Evolutionary conservation across 2,113 vertebrate species (phyloP), one percentile per base, ranked within the genome.

Genomic region (Sceloporus tristichus): DNA sequence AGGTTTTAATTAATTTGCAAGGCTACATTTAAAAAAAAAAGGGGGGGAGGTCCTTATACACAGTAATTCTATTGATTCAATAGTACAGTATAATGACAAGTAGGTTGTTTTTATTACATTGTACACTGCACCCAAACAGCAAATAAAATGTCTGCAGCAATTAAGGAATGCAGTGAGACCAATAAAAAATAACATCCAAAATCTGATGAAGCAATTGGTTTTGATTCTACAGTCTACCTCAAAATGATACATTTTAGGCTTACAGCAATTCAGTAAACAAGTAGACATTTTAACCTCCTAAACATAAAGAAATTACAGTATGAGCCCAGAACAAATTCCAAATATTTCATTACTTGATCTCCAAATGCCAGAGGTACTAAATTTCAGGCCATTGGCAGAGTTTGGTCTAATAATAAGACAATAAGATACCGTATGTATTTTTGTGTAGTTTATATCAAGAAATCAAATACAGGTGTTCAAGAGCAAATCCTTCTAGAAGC

Each of bases 1-100:
- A 92, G 34, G 54, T 80, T 75, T 93, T 91, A 94, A 95, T 94
- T 92, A 92, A 92, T 90, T 88, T 89, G 65, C 92, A 90, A 87
- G 91, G 53, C 3, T 76, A 34, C 83, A 62, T 75, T 82, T 92
- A 75, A 19, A n/a, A n/a, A n/a, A n/a, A n/a, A n/a, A n/a, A n/a
- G 70, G 21, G 79, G 65, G 88, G 42, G 87, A 38, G 68, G 19
- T 90, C 90, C 87, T 86, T 79, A 88, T 70, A 70, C 56, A 93
- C 82, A 94, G 89, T 79, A 88, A 90, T 87, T 89, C 83, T 76
- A 90, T 94, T 94, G 79, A 94, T 70, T 25, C 76, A 81, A 25
- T 62, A 21, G 90, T 82, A 88, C 83, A 89, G 70, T 87, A 80
- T 80, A 83, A 4, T 74, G 79, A 0, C 54, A 92, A 93, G 13